phyloP scores from a whole-genome alignment of 2,113 vertebrate species.

The Perca schrenkii region DNA sequence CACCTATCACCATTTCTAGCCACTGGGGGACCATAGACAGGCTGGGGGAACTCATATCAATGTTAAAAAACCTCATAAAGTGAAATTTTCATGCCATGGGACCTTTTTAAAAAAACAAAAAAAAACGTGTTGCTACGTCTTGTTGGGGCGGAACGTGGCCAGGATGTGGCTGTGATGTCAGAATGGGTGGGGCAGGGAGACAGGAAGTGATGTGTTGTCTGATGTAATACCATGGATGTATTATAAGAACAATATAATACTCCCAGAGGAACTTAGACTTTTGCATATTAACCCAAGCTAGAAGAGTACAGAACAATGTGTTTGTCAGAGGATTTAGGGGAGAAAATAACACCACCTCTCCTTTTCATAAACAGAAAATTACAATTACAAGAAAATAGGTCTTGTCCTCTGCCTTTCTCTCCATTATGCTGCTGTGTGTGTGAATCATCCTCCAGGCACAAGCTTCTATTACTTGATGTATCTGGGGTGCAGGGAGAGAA shows the following conservation, averaged over 20 bases:
- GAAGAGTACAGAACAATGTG: not conserved
- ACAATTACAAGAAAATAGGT: not conserved
- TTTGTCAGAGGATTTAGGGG: not conserved
- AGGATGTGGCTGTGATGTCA: conserved; percentile 7
- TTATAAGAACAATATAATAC: no score
- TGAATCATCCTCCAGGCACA: not conserved
- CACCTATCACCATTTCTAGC: no score
- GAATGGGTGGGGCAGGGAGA: not conserved
- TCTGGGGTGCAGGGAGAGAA: not conserved
- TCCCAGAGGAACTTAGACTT: not conserved
- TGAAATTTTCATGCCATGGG: no score
- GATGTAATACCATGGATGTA: not conserved
- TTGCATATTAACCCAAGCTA: not conserved
- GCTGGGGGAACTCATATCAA: no score
- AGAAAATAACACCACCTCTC: no score
- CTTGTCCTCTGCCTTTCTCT: not conserved
- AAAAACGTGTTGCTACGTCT: no score
- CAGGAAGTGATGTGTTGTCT: conserved; percentile 22
- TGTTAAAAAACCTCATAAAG: no score
- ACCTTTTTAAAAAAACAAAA: no score
- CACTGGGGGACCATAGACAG: no score
- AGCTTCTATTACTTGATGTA: not conserved
- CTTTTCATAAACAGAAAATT: not conserved
- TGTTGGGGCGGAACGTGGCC: no score
- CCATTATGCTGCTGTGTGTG: not conserved